Conservation (phyloP, 2,113 vertebrate genomes). For the Perccottus glenii region DNA sequence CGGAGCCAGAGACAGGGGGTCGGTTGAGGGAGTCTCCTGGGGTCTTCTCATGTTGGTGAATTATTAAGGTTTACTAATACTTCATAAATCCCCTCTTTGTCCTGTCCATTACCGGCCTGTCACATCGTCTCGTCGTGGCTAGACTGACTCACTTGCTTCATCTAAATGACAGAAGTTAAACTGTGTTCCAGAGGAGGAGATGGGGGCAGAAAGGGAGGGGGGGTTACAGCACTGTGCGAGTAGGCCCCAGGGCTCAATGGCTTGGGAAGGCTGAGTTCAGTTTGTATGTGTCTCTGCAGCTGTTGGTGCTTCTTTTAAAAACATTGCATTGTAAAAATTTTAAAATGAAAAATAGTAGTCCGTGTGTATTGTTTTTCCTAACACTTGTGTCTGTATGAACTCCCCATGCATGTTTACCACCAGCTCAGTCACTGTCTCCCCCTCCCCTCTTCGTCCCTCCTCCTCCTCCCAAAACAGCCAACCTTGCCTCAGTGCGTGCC, state of each 20-base stretch:
- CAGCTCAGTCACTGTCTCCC: slow-evolving; percentile 47
- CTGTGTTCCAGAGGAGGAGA: slow-evolving; percentile 77
- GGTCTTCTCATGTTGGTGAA: slow-evolving; percentile 73
- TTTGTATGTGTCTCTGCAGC: slow-evolving; percentile 29
- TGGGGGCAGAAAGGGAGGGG: slow-evolving; percentile 34
- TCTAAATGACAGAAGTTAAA: slow-evolving; percentile 82
- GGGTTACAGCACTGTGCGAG: slow-evolving; percentile 61
- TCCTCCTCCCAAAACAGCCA: slow-evolving; percentile 66
- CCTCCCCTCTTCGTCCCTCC: slow-evolving; percentile 22
- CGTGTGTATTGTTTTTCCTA: slow-evolving; percentile 27
- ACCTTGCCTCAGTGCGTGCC: slow-evolving; percentile 83
- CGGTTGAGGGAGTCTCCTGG: slow-evolving; percentile 49
- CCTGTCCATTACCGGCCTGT: slow-evolving; percentile 82
- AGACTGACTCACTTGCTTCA: slow-evolving; percentile 74
- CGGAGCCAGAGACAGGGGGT: slow-evolving; percentile 31
- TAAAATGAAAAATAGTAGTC: slow-evolving; percentile 10
- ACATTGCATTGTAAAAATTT: neutral
- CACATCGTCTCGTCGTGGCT: slow-evolving; percentile 71
- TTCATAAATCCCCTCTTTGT: slow-evolving; percentile 81
- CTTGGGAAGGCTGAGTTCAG: slow-evolving; percentile 43
- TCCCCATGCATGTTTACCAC: slow-evolving; percentile 51
- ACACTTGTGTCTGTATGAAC: slow-evolving; percentile 46
- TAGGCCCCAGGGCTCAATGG: slow-evolving; percentile 68
- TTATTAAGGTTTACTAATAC: slow-evolving; percentile 86
- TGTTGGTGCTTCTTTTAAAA: slow-evolving; percentile 26